Percentiles rank a stretch among this genome's conserved stretches.
Evolutionary conservation across 2,888 invertebrate genomes (phyloP).

Genomic region (Cephus nigrinus): DNA sequence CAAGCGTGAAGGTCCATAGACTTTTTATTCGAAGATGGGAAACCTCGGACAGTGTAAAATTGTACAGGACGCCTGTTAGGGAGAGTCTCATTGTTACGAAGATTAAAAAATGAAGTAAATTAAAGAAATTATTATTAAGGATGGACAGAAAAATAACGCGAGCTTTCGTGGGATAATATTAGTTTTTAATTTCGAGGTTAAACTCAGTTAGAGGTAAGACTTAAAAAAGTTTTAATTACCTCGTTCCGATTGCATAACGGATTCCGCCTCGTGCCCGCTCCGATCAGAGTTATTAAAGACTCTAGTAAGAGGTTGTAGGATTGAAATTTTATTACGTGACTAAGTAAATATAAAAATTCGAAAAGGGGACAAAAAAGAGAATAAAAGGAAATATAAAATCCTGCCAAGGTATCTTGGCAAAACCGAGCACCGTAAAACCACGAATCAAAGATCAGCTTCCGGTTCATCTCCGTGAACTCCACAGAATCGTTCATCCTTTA

Average conservation of each 20-base stretch:
- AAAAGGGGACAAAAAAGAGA: neutral
- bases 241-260: neutral
- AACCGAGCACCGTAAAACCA: neutral
- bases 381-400: neutral
- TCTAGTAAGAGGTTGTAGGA: neutral
- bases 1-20: neutral
- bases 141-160: neutral
- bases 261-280: neutral
- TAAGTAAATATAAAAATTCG: neutral
- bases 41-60: neutral
- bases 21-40: neutral
- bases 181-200: neutral
- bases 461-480: neutral
- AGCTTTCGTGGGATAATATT: neutral
- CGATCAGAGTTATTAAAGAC: neutral
- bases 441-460: neutral
- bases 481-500: neutral
- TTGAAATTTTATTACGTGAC: neutral
- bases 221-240: conserved; percentile 3
- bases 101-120: neutral
- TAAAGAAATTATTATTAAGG: neutral
- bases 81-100: neutral
- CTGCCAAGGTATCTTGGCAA: neutral
- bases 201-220: neutral
- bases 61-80: neutral